phyloP scores from a whole-genome alignment of 2,888 invertebrate species.

The Lumbricus terrestris region DNA sequence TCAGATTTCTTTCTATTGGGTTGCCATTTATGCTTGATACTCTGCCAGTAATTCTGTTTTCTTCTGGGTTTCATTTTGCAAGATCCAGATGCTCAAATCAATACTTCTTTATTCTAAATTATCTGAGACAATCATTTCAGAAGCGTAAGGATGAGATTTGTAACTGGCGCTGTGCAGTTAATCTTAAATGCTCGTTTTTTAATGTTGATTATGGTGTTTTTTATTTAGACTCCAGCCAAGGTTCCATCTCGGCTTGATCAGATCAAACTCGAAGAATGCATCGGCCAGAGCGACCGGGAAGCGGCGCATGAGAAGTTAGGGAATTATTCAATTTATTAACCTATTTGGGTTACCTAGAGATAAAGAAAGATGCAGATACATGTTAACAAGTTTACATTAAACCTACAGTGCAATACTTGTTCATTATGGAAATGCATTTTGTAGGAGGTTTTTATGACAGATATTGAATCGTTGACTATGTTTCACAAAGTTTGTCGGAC shows the following conservation, averaged over 20 bases:
- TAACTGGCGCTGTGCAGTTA: background rate
- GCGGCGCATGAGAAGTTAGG: conserved; percentile 16
- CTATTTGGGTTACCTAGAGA: background rate
- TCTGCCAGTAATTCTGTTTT: background rate
- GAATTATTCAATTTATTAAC: background rate
- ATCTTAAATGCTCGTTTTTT: no score
- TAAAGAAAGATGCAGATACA: background rate
- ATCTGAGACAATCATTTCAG: no score
- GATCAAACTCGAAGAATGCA: conserved; percentile 14
- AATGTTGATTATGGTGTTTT: background rate
- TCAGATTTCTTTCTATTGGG: background rate
- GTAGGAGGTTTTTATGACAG: background rate
- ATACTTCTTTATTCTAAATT: background rate
- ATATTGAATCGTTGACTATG: background rate
- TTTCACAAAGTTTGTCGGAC: background rate
- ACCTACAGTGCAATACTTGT: background rate
- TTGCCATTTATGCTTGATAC: background rate
- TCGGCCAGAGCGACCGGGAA: conserved; percentile 9
- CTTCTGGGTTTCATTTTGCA: background rate
- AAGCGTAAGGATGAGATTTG: background rate
- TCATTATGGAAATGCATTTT: background rate
- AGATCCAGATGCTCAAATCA: background rate
- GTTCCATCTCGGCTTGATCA: conserved; percentile 18
- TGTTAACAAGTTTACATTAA: background rate
- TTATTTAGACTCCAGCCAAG: conserved; percentile 4